A percentile compares a stretch with the other conserved stretches of the same genome.
phyloP scores from a whole-genome alignment of 2,113 vertebrate species.

The Saguinus midas region DNA sequence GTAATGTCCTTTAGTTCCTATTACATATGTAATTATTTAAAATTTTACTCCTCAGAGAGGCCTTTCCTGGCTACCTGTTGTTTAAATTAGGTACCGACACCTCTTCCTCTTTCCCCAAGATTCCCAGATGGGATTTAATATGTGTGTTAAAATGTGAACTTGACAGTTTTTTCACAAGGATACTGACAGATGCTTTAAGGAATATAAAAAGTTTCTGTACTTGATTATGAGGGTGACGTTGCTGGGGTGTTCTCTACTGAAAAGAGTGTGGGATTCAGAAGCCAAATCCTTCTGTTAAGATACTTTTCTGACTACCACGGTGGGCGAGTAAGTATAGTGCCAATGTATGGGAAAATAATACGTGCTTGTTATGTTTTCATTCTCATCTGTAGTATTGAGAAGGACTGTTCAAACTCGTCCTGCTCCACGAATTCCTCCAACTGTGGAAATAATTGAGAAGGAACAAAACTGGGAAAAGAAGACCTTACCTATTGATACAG shows the following conservation, averaged over 20 bases:
- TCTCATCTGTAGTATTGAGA: slow-evolving; percentile 58
- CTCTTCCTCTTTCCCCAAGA: not conserved
- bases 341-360: not conserved
- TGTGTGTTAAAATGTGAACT: not conserved
- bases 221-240: not conserved
- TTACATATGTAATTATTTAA: not conserved
- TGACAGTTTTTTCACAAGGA: slow-evolving; percentile 1
- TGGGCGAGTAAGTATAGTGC: not conserved
- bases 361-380: not conserved
- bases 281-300: not conserved
- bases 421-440: slow-evolving; percentile 70
- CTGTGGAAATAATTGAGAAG: slow-evolving; percentile 65
- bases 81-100: not conserved
- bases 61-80: not conserved
- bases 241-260: not conserved
- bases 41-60: not conserved
- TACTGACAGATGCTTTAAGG: not conserved
- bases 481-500: slow-evolving; percentile 45
- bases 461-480: slow-evolving; percentile 75
- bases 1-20: not conserved
- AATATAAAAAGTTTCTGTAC: not conserved
- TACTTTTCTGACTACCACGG: not conserved
- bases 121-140: not conserved
- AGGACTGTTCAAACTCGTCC: slow-evolving; percentile 67
- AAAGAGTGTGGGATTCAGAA: slow-evolving; percentile 39